These are phyloP conservation scores for Calameuta pallipes DNA, from an alignment of 2,888 invertebrate species.

Conservation along the genomic window DNA sequence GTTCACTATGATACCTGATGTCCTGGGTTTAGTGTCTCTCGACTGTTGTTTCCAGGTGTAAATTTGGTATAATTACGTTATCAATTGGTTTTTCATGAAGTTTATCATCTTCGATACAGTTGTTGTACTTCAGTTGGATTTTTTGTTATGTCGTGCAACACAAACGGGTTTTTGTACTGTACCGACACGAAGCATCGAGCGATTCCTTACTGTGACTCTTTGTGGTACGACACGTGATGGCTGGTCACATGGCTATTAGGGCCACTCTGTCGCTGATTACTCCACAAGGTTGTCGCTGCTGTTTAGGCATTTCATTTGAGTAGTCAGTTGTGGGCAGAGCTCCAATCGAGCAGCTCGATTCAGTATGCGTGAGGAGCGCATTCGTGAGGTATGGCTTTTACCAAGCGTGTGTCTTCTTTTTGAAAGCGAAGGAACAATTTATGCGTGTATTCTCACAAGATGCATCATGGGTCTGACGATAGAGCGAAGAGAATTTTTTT, in stretches of 20 bases:
- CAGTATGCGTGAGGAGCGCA: conserved; percentile 1
- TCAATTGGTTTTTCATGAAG: neutral
- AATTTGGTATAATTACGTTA: neutral
- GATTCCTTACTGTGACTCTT: neutral
- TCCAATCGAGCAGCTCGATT: conserved; percentile 38
- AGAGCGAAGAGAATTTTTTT: neutral
- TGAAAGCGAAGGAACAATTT: neutral
- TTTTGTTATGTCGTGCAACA: neutral
- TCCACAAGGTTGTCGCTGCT: conserved; percentile 50
- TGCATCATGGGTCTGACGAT: too few species aligned
- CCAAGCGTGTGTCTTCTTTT: neutral
- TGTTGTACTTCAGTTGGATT: neutral
- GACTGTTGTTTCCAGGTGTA: neutral
- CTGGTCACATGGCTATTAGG: conserved; percentile 48
- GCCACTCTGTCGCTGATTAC: conserved; percentile 58
- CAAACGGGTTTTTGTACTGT: neutral
- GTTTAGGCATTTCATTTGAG: conserved; percentile 51
- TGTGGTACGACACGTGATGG: neutral
- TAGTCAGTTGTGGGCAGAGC: conserved; percentile 37
- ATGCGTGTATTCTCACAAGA: neutral
- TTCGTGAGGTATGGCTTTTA: neutral
- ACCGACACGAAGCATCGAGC: neutral
- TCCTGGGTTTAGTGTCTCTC: neutral
- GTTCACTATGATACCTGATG: neutral
- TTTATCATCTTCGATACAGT: too few species aligned